These are phyloP conservation scores for Bambusicola thoracicus DNA, from an alignment of 2,113 vertebrate genomes.

Conservation along the genomic window DNA sequence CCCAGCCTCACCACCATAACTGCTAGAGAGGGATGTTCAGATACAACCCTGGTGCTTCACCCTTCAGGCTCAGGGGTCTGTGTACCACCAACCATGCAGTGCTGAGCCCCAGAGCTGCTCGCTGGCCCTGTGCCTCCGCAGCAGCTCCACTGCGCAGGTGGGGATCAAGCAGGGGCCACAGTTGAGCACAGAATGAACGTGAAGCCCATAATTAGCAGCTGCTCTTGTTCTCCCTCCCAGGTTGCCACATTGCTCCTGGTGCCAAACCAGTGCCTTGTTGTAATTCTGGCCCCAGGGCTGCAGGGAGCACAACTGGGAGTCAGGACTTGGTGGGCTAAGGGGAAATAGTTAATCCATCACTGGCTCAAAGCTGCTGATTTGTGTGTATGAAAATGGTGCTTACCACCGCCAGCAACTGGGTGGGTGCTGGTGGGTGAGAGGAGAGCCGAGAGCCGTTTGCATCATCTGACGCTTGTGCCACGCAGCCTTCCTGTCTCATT, in stretches of 20 bases:
- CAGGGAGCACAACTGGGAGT: not conserved
- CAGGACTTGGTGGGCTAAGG: not conserved
- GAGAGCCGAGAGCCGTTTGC: not conserved
- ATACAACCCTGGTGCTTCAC: not conserved
- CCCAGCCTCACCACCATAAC: not conserved
- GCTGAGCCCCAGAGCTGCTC: not conserved
- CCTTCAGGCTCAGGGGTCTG: not conserved
- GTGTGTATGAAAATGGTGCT: not conserved
- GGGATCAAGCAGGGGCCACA: not conserved
- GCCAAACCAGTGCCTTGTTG: not conserved
- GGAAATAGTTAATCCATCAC: slow-evolving; percentile 36
- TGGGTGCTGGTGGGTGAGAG: slow-evolving; percentile 14
- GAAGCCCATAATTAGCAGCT: not conserved
- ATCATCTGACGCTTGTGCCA: slow-evolving; percentile 11
- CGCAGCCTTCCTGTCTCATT: not conserved
- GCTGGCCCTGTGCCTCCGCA: not conserved
- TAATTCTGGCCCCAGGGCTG: not conserved
- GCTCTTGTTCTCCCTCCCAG: not conserved
- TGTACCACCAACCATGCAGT: not conserved
- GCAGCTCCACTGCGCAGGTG: not conserved
- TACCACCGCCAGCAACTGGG: not conserved
- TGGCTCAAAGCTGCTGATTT: slow-evolving; percentile 13
- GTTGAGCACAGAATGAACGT: not conserved
- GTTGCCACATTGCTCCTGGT: rapidly evolving
- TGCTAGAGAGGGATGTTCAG: not conserved